These are phyloP conservation scores for Panthera uncia DNA, from an alignment of 2,113 vertebrate genomes.

Conservation along the genomic window DNA sequence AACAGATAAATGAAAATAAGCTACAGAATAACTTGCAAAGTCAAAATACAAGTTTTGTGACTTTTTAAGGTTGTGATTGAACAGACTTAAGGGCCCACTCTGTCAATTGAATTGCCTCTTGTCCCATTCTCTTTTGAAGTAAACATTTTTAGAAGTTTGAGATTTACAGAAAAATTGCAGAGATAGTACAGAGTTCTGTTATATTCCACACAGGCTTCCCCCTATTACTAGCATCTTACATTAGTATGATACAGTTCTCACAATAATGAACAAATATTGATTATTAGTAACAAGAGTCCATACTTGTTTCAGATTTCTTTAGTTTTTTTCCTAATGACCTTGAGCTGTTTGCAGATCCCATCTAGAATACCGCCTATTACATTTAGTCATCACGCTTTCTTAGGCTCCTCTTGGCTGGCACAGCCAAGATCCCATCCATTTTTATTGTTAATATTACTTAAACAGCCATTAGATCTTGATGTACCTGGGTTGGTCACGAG, in stretches of 20 bases:
- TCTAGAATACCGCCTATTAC: background rate
- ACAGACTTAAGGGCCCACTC: background rate
- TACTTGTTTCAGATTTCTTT: background rate
- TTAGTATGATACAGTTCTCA: background rate
- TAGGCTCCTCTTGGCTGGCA: background rate
- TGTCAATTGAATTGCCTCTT: background rate
- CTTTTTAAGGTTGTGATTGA: background rate
- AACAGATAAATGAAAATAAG: slow-evolving; percentile 15
- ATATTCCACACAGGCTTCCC: background rate
- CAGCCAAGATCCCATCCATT: background rate
- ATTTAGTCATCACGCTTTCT: background rate
- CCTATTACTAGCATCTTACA: background rate
- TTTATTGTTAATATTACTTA: background rate
- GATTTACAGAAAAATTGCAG: slow-evolving; percentile 6
- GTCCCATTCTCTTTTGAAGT: background rate
- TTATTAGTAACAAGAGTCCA: background rate
- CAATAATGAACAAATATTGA: background rate
- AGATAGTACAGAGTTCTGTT: background rate
- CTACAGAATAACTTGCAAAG: slow-evolving; percentile 14
- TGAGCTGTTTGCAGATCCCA: background rate
- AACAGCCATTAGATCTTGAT: background rate
- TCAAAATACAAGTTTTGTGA: slow-evolving; percentile 5
- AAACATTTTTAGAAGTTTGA: background rate
- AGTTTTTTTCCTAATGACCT: background rate
- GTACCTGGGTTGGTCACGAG: background rate